Percentiles rank a stretch among this genome's conserved stretches.
These are phyloP conservation scores for Calypte anna DNA, from an alignment of 2,113 vertebrate genomes.

Conservation along the genomic window DNA sequence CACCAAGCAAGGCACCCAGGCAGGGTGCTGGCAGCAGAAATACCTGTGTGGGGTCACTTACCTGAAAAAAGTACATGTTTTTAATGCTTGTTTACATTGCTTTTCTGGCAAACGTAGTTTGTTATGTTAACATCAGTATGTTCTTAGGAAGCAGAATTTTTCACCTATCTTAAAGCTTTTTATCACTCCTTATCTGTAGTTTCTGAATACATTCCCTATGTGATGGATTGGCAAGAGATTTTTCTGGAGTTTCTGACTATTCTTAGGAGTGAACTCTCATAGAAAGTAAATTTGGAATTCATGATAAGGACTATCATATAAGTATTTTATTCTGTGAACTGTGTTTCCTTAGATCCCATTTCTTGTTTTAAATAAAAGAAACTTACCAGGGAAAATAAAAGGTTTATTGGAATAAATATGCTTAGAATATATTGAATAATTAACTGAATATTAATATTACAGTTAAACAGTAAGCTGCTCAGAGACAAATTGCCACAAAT, in stretches of 20 bases:
- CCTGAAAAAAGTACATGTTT: neutral
- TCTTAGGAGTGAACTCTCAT: constrained; percentile 43
- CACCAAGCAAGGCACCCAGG: neutral
- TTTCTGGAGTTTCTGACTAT: constrained; percentile 23
- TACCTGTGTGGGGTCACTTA: neutral
- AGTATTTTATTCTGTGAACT: neutral
- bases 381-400: neutral
- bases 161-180: neutral
- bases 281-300: constrained; percentile 22
- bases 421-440: neutral
- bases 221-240: constrained; percentile 25
- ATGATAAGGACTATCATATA: neutral
- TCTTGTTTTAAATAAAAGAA: neutral
- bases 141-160: neutral
- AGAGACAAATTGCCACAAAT: neutral
- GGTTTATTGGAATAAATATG: neutral
- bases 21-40: neutral
- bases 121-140: neutral
- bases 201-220: neutral
- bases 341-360: neutral
- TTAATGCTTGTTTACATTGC: neutral
- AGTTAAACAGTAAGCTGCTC: neutral
- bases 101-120: neutral
- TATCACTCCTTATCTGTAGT: neutral
- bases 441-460: neutral